Percentiles rank a stretch among this genome's conserved stretches.
These are phyloP conservation scores for Strigops habroptila DNA, from an alignment of 2,113 vertebrate species.

Conservation along the genomic window DNA sequence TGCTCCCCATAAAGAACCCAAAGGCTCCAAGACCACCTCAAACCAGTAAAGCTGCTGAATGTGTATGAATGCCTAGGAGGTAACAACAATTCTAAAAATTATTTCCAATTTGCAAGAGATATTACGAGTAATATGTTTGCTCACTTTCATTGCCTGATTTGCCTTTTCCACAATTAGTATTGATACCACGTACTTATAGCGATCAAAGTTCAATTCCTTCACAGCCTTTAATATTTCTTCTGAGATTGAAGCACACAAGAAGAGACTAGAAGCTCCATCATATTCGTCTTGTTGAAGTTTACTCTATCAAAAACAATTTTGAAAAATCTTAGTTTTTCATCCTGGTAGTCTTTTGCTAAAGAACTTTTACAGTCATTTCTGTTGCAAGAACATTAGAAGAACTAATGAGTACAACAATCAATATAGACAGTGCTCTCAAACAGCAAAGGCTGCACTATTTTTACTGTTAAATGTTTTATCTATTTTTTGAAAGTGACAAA, in stretches of 20 bases:
- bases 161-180: conserved; percentile 75
- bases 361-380: background rate
- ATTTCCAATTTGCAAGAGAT: background rate
- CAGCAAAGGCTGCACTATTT: background rate
- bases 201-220: conserved; percentile 67
- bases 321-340: background rate
- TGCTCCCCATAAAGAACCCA: background rate
- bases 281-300: conserved; percentile 67
- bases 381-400: background rate
- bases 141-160: conserved; percentile 74
- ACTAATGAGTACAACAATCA: background rate
- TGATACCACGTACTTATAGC: conserved; percentile 74
- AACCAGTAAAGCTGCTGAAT: background rate
- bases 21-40: background rate
- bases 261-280: conserved; percentile 17
- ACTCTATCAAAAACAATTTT: conserved; percentile 60
- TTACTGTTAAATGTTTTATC: background rate
- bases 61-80: background rate
- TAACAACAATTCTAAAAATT: background rate
- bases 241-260: conserved; percentile 68
- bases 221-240: conserved; percentile 67
- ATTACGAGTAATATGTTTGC: background rate
- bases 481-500: background rate
- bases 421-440: background rate
- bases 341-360: background rate